Evolutionary conservation across 2,797 vertebrate genomes (phyloP), one percentile per base, ranked within the genome.

Genomic region (Onychomys leucogaster): DNA sequence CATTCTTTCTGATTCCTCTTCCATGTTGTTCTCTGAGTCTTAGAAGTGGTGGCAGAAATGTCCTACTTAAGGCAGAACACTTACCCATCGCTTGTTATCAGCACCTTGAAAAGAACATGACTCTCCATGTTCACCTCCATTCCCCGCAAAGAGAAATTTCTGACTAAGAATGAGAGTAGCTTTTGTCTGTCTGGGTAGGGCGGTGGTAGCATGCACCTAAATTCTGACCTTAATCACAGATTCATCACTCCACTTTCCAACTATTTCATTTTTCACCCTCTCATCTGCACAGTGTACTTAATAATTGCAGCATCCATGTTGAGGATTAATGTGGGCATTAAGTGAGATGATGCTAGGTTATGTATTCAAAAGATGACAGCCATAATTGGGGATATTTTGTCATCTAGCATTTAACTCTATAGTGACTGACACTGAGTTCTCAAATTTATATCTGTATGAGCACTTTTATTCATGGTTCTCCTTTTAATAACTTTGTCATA

Each of bases 401-500:
- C 94, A 61, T 76, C 46, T 55, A 69, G 12, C 41, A 41, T 89
- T 76, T 83, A 87, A 94, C 85, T 89, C 77, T 55, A 55, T 49
- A 91, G 41, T 46, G 37, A 89, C 49, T 77, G 71, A 93, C 32
- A 61, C 1, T 67, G 71, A 63, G 49, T 88, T 96, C 89, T 95
- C 41, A 89, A 95, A 85, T 41, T 76, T 59, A 90, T n/a, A 71
- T 87, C 29, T 77, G 4, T 49, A 12, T 84, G 49, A 57, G 17
- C 21, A 67, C 82, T 73, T 93, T 89, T 84, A 52, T 85, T 84
- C 52, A 77, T 41, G 57, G 23, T 82, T 88, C 27, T 82, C 27
- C 61, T 96, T 89, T 89, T 75, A 78, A 61, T 21, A 89, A 59
- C n/a, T 88, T 55, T 88, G 52, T 75, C 69, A 81, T 81, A 59